These are phyloP conservation scores for Catocala sponsa DNA, from an alignment of 2,888 invertebrate genomes.

Conservation along the genomic window DNA sequence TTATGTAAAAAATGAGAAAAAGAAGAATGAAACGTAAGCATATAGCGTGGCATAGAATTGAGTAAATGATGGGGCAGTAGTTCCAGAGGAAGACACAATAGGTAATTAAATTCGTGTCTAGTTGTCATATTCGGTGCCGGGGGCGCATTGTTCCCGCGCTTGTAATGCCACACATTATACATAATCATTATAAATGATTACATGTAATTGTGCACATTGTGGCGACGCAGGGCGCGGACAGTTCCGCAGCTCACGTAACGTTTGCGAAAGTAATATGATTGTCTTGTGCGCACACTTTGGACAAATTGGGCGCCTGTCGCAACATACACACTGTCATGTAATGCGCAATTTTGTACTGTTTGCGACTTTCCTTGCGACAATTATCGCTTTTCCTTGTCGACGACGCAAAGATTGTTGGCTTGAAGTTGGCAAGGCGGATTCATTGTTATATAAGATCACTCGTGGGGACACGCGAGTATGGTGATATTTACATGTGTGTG, in stretches of 20 bases:
- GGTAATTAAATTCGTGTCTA: background rate
- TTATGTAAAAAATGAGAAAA: no score
- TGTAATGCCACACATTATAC: constrained; percentile 8
- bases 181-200: constrained; percentile 14
- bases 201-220: constrained; percentile 10
- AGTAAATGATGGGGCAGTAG: background rate
- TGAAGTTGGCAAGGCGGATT: no score
- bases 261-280: constrained; percentile 45
- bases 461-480: no score
- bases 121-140: background rate
- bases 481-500: no score
- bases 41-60: background rate
- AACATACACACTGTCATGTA: constrained; percentile 50
- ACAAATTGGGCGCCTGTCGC: constrained; percentile 48
- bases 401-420: no score
- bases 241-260: constrained; percentile 43
- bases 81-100: background rate
- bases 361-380: constrained; percentile 18
- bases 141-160: constrained; percentile 1
- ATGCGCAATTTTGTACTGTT: constrained; percentile 52
- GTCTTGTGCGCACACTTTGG: constrained; percentile 31
- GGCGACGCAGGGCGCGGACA: background rate
- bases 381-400: background rate
- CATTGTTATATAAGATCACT: no score
- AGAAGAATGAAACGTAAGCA: no score